Percentiles rank a stretch among this genome's conserved stretches.
Evolutionary conservation across 2,113 vertebrate genomes (phyloP).

Genomic region (Silurus asotus): DNA sequence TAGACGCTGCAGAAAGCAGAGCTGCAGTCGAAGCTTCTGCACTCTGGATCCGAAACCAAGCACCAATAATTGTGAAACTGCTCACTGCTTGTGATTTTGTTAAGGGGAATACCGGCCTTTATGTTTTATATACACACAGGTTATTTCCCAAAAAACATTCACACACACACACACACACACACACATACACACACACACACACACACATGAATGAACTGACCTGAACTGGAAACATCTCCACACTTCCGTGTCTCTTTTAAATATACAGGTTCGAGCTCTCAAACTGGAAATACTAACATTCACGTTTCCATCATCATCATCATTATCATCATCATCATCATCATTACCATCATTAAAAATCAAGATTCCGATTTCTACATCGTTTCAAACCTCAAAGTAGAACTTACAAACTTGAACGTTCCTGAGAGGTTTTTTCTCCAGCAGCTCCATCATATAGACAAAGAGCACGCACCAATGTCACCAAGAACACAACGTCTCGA

Average conservation of each 20-base stretch:
- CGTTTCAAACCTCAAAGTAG: neutral
- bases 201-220: conserved; percentile 39
- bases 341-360: neutral
- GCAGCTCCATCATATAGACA: neutral
- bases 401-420: conserved; percentile 18
- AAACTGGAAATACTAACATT: neutral
- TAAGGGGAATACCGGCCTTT: conserved; percentile 53
- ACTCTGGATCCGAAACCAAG: conserved; percentile 21
- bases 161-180: conserved; percentile 39
- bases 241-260: neutral
- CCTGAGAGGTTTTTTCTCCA: neutral
- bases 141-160: conserved; percentile 50
- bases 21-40: conserved; percentile 9
- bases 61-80: conserved; percentile 48
- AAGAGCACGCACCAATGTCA: neutral
- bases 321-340: neutral
- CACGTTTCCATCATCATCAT: neutral
- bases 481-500: neutral
- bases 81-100: conserved; percentile 37
- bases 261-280: neutral
- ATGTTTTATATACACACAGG: conserved; percentile 32
- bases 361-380: neutral
- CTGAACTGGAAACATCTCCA: conserved; percentile 7
- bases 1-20: neutral
- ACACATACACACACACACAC: conserved; percentile 34